Percentiles rank a stretch among this genome's conserved stretches.
Evolutionary conservation across 1,140 invertebrate species (phyloP).

Genomic region (Leptoteleia sp.): DNA sequence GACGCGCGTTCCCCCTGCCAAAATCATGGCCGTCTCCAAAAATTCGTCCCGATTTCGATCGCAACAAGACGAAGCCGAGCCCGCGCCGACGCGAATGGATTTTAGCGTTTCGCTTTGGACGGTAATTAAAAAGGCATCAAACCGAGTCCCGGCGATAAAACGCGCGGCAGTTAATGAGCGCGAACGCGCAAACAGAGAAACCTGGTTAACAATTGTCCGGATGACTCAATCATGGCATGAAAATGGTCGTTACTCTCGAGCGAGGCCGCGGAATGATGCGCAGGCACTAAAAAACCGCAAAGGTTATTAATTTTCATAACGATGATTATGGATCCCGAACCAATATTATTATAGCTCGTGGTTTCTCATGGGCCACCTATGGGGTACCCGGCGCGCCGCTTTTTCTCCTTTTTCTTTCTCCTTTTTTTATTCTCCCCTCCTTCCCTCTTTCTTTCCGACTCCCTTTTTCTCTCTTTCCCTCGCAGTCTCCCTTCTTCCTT

Average conservation of each 20-base stretch:
- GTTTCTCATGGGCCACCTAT: slow-evolving; percentile 72
- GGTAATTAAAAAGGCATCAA: slow-evolving; percentile 44
- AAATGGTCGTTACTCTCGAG: slow-evolving; percentile 66
- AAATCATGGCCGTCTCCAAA: too few relatives aligned
- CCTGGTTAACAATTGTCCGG: slow-evolving; percentile 28
- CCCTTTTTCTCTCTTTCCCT: too few relatives aligned
- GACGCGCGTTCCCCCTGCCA: too few relatives aligned
- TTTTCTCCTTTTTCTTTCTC: slow-evolving; percentile 53
- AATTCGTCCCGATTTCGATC: too few relatives aligned
- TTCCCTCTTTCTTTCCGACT: too few relatives aligned
- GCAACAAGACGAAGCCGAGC: too few relatives aligned
- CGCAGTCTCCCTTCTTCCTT: slow-evolving; percentile 3
- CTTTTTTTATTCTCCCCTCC: slow-evolving; percentile 8
- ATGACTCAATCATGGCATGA: slow-evolving; percentile 72
- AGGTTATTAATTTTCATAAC: slow-evolving; percentile 79
- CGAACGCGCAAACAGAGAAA: slow-evolving; percentile 33
- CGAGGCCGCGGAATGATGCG: slow-evolving; percentile 63
- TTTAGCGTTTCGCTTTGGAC: slow-evolving; percentile 15
- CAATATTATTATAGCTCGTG: slow-evolving; percentile 74
- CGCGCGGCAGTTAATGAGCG: slow-evolving; percentile 29
- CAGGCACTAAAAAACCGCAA: slow-evolving; percentile 73
- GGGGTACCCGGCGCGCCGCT: slow-evolving; percentile 61
- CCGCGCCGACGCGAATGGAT: too few relatives aligned
- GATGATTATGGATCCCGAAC: slow-evolving; percentile 75
- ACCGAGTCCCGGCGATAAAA: slow-evolving; percentile 19